A percentile compares a stretch with the other conserved stretches of the same genome.
Evolutionary conservation across 2,113 vertebrate species (phyloP).

Genomic region (Oenanthe melanoleuca): DNA sequence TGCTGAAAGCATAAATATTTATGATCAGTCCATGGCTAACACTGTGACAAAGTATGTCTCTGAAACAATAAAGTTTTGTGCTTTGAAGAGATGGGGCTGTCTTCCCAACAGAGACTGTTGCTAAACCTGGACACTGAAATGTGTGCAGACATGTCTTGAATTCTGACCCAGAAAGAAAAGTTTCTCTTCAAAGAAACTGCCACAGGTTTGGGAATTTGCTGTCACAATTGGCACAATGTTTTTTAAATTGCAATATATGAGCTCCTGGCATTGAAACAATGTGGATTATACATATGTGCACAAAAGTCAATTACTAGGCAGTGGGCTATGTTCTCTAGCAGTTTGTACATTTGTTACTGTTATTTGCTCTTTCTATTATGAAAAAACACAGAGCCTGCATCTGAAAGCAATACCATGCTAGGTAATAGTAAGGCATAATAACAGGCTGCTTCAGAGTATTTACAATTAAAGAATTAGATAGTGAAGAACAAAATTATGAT

Average conservation of each 20-base stretch:
- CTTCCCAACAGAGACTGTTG: neutral
- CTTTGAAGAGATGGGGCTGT: neutral
- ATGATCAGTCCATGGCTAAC: neutral
- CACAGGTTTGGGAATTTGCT: neutral
- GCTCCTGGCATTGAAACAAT: neutral
- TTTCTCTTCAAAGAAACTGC: neutral
- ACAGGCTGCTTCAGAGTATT: neutral
- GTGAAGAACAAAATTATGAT: neutral
- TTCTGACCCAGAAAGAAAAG: neutral
- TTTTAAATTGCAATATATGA: neutral
- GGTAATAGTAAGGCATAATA: neutral
- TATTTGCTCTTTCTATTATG: neutral
- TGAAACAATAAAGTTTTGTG: neutral
- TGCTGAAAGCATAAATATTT: constrained; percentile 43
- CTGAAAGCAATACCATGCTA: neutral
- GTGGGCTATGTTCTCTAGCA: neutral
- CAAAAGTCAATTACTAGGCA: neutral
- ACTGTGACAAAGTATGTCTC: neutral
- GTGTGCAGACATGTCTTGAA: neutral
- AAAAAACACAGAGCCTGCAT: neutral
- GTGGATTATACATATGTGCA: neutral
- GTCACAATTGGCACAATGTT: neutral
- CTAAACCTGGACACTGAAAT: neutral
- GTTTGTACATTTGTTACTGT: neutral
- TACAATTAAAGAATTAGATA: constrained; percentile 39